phyloP scores from a whole-genome alignment of 2,888 invertebrate species.

The Drosophila setosimentum region DNA sequence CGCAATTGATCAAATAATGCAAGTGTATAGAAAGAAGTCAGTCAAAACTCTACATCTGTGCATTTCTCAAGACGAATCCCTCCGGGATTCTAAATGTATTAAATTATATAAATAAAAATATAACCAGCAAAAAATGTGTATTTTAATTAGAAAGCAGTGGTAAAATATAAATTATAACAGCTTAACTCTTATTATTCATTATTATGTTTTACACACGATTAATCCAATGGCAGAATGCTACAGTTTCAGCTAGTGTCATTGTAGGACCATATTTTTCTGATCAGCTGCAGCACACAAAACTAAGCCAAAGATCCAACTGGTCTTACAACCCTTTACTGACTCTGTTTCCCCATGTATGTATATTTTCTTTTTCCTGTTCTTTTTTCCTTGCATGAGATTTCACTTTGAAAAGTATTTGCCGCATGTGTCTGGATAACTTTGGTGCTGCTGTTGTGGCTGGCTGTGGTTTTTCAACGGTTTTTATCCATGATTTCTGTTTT shows the following conservation, averaged over 20 bases:
- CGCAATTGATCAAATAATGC: neutral
- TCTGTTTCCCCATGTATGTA: conserved; percentile 38
- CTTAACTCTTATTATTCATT: neutral
- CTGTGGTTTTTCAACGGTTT: conserved; percentile 56
- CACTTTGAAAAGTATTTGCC: conserved; percentile 81
- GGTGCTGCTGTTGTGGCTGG: conserved; percentile 70
- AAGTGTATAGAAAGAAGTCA: no score
- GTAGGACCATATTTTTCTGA: conserved; percentile 34
- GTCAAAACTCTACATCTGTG: neutral
- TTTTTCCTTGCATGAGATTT: conserved; percentile 66
- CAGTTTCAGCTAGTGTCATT: conserved; percentile 38
- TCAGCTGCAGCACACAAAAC: conserved; percentile 53
- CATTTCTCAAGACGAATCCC: neutral
- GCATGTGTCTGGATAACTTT: conserved; percentile 78
- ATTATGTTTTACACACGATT: neutral
- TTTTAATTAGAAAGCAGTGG: neutral
- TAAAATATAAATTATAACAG: neutral
- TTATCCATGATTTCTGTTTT: conserved; percentile 15
- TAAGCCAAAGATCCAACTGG: conserved; percentile 71
- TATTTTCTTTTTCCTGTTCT: neutral
- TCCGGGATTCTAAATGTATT: neutral
- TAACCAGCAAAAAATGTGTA: neutral
- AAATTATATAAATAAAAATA: neutral
- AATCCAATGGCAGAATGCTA: neutral
- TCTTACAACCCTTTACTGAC: conserved; percentile 56